Base-by-base conservation (phyloP, 1,140 invertebrate species). In the Tetramorium parvispinum region DNA sequence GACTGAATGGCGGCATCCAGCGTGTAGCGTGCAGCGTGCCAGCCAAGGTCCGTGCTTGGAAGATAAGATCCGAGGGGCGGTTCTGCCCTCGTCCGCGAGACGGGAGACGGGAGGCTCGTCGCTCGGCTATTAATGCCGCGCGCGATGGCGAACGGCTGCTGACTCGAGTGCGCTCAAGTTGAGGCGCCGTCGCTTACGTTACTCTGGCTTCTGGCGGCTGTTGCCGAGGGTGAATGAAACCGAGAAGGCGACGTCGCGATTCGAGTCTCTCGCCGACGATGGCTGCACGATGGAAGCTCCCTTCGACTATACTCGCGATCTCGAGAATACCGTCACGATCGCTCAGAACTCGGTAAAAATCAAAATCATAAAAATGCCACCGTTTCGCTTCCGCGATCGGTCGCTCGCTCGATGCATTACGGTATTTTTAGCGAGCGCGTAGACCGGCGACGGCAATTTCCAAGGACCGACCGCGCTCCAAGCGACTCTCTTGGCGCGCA, bases 341-440 rank as follows among this genome's bases (percentile, higher is more conserved):
- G 18, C 63, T 43, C 24, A 32, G 65, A 11, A 49, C 11, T 68
- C 0, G 21, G 13, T 32, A 49, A 68, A 68, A 49, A 49, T 49
- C 40, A 43, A 49, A 43, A 49, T 40, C 43, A 21, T 46, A 43
- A 49, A 68, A 68, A 49, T 68, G 32, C 3, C 32, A 32, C 1
- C 21, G 40, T 21, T 51, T 46, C 70, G 73, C n/a, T 91, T 90
- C 91, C 89, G 91, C 63, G 51, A 53, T 79, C 63, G 77, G 46
- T 83, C 53, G 79, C 24, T 53, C 32, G 32, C 7, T 49, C 53
- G 53, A 81, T 79, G 87, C 85, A 83, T 89, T 92, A 91, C 83
- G 88, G 57, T 93, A 93, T 93, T 93, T 93, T 93, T 93, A 93
- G 92, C 87, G 85, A 68, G 24, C 37, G 40, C 40, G 83, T 89